A percentile compares a stretch with the other conserved stretches of the same genome.
Evolutionary conservation across 2,888 invertebrate species (phyloP).

Genomic region (Xestia xanthographa): DNA sequence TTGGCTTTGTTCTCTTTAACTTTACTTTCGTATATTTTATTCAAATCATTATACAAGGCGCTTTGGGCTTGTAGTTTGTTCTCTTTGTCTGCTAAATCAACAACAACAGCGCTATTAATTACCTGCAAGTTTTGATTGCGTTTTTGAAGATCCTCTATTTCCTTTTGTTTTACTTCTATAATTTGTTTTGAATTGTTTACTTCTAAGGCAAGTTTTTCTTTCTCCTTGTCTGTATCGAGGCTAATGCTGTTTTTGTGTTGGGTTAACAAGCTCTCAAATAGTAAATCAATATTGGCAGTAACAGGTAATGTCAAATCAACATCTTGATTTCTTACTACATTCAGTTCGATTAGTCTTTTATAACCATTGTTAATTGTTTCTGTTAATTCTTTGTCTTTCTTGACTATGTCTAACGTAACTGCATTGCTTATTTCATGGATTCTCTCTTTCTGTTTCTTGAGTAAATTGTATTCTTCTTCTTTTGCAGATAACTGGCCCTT

Average conservation of each 20-base stretch:
- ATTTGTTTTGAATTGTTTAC: constrained; percentile 68
- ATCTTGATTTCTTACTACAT: constrained; percentile 71
- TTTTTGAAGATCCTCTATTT: constrained; percentile 68
- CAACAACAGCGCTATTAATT: constrained; percentile 65
- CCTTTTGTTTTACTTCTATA: constrained; percentile 74
- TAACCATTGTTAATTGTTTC: constrained; percentile 73
- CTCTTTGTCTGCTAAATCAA: constrained; percentile 71
- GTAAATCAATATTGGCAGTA: constrained; percentile 68
- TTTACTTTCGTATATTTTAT: constrained; percentile 72
- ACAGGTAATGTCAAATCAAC: constrained; percentile 71
- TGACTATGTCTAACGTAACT: constrained; percentile 82
- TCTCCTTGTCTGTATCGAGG: constrained; percentile 65
- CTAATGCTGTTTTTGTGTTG: constrained; percentile 56
- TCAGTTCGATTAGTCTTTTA: constrained; percentile 72
- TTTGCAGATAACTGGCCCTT: constrained; percentile 77
- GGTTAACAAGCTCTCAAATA: constrained; percentile 76
- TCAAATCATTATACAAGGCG: constrained; percentile 72
- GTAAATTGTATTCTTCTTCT: constrained; percentile 79
- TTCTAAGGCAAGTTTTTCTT: constrained; percentile 69
- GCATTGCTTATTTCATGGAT: constrained; percentile 82
- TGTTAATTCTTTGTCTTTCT: constrained; percentile 78
- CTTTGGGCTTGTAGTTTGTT: constrained; percentile 68
- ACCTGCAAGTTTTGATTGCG: constrained; percentile 69
- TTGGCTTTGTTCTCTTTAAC: constrained; percentile 75
- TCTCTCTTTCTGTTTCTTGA: constrained; percentile 79